phyloP scores from a whole-genome alignment of 2,797 vertebrate genomes.

The Anguilla megastoma region DNA sequence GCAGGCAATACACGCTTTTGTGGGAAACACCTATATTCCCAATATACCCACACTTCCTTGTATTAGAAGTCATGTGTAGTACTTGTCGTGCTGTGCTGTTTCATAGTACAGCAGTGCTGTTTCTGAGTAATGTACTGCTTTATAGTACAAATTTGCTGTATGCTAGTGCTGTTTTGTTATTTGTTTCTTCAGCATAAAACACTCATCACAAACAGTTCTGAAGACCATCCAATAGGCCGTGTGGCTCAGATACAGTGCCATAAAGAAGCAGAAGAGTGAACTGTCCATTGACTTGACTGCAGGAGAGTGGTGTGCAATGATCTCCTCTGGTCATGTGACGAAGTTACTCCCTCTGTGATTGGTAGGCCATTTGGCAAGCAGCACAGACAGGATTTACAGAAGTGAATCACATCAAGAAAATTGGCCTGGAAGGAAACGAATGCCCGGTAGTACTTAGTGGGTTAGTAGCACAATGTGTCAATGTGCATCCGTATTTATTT shows the following conservation, averaged over 20 bases:
- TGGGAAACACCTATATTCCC: neutral
- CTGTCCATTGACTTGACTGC: neutral
- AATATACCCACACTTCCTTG: neutral
- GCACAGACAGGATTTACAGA: neutral
- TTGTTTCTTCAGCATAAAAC: neutral
- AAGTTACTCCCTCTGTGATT: neutral
- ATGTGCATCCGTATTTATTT: neutral
- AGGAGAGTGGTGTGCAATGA: neutral
- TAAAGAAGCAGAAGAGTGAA: neutral
- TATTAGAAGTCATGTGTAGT: neutral
- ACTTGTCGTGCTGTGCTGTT: neutral
- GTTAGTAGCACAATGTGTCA: neutral
- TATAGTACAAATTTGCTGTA: neutral
- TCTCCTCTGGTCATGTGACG: neutral
- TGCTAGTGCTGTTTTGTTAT: neutral
- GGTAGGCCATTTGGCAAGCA: neutral
- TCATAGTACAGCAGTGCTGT: neutral
- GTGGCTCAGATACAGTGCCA: neutral
- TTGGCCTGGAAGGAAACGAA: neutral
- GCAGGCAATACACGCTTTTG: neutral
- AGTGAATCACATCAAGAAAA: conserved; percentile 13
- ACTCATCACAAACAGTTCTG: neutral
- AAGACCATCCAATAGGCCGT: neutral
- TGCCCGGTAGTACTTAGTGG: conserved; percentile 23
- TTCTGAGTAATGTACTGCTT: neutral